Evolutionary conservation across 2,113 vertebrate genomes (phyloP).

Genomic region (Silurus meridionalis): DNA sequence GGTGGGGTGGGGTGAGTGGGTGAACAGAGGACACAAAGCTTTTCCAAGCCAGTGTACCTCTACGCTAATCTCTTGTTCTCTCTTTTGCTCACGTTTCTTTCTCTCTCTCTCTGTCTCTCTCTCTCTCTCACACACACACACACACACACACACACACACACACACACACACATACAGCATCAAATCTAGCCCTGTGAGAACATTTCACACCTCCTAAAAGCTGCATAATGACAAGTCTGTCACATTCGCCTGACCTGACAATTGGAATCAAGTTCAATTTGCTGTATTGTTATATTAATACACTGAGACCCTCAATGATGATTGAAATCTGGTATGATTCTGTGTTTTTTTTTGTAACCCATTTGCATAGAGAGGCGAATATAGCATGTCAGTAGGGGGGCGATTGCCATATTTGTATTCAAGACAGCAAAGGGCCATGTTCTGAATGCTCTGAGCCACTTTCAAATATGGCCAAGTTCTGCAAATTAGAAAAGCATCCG

Average conservation of each 20-base stretch:
- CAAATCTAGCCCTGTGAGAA: conserved; percentile 32
- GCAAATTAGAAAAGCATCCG: conserved; percentile 36
- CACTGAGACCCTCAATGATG: background rate
- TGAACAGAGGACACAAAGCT: conserved; percentile 35
- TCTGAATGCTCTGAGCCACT: conserved; percentile 35
- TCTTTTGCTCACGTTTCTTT: conserved; percentile 32
- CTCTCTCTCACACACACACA: background rate
- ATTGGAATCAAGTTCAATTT: conserved; percentile 36
- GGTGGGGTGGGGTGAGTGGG: background rate
- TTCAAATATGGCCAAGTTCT: conserved; percentile 40
- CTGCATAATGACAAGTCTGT: conserved; percentile 40
- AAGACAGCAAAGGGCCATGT: conserved; percentile 24
- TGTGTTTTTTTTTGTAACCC: conserved; percentile 14
- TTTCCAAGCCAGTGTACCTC: conserved; percentile 43
- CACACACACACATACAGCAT: conserved; percentile 18
- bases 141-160: conserved; percentile 4
- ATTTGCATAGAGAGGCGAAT: conserved; percentile 34
- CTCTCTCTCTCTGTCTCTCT: background rate
- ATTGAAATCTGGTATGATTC: conserved; percentile 19
- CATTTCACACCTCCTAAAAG: conserved; percentile 39
- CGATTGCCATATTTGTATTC: conserved; percentile 41
- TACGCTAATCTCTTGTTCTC: conserved; percentile 41
- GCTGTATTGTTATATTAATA: conserved; percentile 29
- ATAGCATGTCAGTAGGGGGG: conserved; percentile 16
- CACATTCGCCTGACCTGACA: conserved; percentile 7